Conservation (phyloP, 2,113 vertebrate species). For the Guaruba guarouba region DNA sequence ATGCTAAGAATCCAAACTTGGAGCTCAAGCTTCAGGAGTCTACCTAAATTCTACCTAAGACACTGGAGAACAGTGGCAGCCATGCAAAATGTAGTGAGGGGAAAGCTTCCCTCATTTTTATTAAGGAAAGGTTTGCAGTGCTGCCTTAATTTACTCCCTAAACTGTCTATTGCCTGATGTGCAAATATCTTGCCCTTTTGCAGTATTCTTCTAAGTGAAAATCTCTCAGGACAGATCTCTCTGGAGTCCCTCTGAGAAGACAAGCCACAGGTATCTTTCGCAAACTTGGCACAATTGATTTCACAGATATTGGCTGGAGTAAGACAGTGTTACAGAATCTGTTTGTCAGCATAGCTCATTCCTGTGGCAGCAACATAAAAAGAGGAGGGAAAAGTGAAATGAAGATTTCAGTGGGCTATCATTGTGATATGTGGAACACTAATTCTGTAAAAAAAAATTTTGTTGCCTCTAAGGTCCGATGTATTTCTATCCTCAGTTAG, state of each 20-base stretch:
- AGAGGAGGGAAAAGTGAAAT: background rate
- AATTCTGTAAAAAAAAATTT: background rate
- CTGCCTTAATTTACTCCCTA: background rate
- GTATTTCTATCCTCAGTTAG: background rate
- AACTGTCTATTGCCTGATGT: background rate
- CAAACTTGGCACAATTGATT: background rate
- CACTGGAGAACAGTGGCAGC: background rate
- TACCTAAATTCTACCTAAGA: background rate
- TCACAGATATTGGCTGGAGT: background rate
- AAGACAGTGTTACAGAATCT: background rate
- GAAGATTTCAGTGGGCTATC: background rate
- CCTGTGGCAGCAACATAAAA: background rate
- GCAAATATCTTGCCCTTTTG: background rate
- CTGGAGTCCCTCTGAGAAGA: background rate
- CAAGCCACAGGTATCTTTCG: background rate
- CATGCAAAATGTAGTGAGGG: background rate
- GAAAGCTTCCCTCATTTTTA: background rate
- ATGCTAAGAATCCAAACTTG: background rate
- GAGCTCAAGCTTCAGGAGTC: background rate
- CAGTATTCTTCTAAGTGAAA: background rate
- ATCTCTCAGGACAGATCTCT: background rate
- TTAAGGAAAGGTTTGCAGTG: background rate
- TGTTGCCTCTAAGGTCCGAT: background rate
- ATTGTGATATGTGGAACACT: background rate
- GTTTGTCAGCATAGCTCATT: background rate